Percentiles rank a stretch among this genome's conserved stretches.
phyloP scores from a whole-genome alignment of 2,888 invertebrate species.

The Melanostoma mellinum region DNA sequence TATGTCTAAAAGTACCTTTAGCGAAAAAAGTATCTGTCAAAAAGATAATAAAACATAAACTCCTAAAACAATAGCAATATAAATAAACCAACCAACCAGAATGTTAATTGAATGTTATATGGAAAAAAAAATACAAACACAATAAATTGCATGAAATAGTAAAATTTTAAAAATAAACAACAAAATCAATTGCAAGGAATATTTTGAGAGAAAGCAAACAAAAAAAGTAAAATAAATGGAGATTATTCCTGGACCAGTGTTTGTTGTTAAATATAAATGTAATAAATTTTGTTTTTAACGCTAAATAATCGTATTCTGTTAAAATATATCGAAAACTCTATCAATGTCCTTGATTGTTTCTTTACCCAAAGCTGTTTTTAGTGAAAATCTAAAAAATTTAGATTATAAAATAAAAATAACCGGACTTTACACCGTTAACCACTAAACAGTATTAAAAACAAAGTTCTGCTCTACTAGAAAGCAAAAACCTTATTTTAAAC shows the following conservation, averaged over 20 bases:
- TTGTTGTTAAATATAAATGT: conserved; percentile 70
- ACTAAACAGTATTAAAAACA: conserved; percentile 21
- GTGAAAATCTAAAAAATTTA: conserved; percentile 33
- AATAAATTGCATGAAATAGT: conserved; percentile 55
- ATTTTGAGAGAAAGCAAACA: conserved; percentile 42
- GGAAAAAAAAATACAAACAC: conserved; percentile 21
- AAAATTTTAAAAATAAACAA: conserved; percentile 47
- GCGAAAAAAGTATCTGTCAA: conserved; percentile 46
- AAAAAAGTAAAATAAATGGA: conserved; percentile 56
- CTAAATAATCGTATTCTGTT: conserved; percentile 63
- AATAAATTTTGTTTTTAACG: conserved; percentile 42
- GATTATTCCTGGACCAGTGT: conserved; percentile 70
- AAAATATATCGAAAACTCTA: conserved; percentile 35
- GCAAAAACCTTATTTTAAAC: conserved; percentile 37
- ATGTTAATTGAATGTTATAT: conserved; percentile 50
- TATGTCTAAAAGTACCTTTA: conserved; percentile 70
- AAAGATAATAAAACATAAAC: conserved; percentile 51
- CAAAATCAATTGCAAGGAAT: conserved; percentile 22
- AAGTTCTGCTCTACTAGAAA: conserved; percentile 38
- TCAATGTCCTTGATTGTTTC: conserved; percentile 27
- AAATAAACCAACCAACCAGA: conserved; percentile 24
- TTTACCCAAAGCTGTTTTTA: conserved; percentile 4
- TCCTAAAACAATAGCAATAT: conserved; percentile 3
- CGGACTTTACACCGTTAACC: conserved; percentile 70
- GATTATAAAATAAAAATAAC: conserved; percentile 30